Evolutionary conservation across 2,888 invertebrate species (phyloP), one percentile per base, ranked within the genome.

Genomic region (Xylocampa areola): DNA sequence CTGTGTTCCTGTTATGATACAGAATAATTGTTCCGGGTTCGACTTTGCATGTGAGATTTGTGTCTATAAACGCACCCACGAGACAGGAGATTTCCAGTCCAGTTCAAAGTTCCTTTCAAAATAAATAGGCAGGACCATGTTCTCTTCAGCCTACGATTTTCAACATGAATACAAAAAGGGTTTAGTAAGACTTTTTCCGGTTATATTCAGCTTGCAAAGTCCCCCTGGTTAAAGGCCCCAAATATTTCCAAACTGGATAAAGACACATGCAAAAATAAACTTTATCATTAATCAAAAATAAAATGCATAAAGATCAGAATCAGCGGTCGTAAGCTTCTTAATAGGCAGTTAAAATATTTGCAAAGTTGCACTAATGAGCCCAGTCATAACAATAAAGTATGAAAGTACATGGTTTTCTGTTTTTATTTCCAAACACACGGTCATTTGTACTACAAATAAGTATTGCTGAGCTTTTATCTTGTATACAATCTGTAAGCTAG

Each of bases 331-430:
- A 65, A 73, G 55, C 30, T 52, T 70, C 66, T 67, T 70, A 67
- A 73, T 54, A 62, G 70, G 58, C 61, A 61, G 62, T 73, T 72
- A 62, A 73, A 73, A 58, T 61, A 57, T 73, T 73, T 62, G 73
- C 73, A 64, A 64, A 52, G 48, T 36, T 54, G 58, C 63, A 53
- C 59, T 73, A 73, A 73, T 73, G 73, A 70, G 70, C 32, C 14
- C 19, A 10, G 37, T 58, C 55, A 54, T 67, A 48, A 70, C 63
- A 64, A 70, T 73, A 69, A 73, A 63, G 29, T 37, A 67, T 50
- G 30, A 47, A n/a, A 61, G 54, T 60, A 53, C 55, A 41, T 29
- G 48, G 2, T 52, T 44, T 60, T 61, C 68, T 68, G 25, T 11
- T 48, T 66, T 65, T 66, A 71, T 65, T 68, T 27, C 48, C 39